Evolutionary conservation across 2,888 invertebrate genomes (phyloP).

Genomic region (Ornithoptera alexandrae): DNA sequence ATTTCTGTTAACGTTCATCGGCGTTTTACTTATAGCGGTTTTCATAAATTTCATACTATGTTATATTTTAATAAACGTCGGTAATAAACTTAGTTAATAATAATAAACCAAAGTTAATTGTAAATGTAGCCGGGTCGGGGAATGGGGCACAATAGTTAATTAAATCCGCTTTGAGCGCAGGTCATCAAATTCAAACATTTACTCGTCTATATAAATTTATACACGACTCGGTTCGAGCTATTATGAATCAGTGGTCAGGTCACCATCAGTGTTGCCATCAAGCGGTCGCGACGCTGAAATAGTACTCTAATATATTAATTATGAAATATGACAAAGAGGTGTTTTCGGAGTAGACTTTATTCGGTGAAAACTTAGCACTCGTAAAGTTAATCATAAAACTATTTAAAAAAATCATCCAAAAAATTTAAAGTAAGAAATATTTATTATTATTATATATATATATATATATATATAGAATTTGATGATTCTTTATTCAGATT

Average conservation of each 20-base stretch:
- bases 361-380: too few species aligned
- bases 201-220: not conserved
- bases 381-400: too few species aligned
- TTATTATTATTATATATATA: too few species aligned
- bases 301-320: not conserved
- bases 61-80: not conserved
- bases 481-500: too few species aligned
- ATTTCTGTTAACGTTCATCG: not conserved
- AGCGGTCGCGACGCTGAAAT: not conserved
- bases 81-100: slow-evolving; percentile 12
- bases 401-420: too few species aligned
- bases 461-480: too few species aligned
- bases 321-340: not conserved
- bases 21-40: not conserved
- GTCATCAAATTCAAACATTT: slow-evolving; percentile 4
- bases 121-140: slow-evolving; percentile 7
- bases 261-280: not conserved
- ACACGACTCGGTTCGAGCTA: not conserved
- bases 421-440: too few species aligned
- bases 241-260: not conserved
- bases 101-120: slow-evolving; percentile 9
- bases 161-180: slow-evolving; percentile 13
- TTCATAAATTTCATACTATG: not conserved
- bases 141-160: slow-evolving; percentile 17
- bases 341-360: too few species aligned